Evolutionary conservation across 2,797 vertebrate genomes (phyloP).

Genomic region (Acanthurus leucopareius): DNA sequence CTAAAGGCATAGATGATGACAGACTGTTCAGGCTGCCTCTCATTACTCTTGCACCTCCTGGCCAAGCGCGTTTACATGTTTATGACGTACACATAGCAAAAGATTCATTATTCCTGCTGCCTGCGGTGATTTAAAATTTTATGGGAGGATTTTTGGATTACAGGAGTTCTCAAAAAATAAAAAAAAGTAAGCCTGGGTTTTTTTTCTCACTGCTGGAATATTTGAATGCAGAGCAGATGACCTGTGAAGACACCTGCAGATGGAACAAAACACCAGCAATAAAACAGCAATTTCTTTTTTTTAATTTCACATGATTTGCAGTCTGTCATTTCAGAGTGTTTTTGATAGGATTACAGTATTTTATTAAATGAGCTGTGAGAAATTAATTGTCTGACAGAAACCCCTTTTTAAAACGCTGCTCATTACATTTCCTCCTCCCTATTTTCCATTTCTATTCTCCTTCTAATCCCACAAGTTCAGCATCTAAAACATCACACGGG

Average conservation of each 20-base stretch:
- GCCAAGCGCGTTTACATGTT: conserved; percentile 71
- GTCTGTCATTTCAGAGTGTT: conserved; percentile 21
- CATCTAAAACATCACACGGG: conserved; percentile 34
- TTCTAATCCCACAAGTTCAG: conserved; percentile 22
- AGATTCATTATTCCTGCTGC: conserved; percentile 75
- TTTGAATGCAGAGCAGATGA: conserved; percentile 63
- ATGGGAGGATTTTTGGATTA: conserved; percentile 67
- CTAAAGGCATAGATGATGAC: conserved; percentile 81
- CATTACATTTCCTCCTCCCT: conserved; percentile 7
- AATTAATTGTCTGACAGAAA: conserved; percentile 9
- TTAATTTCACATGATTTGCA: conserved; percentile 6
- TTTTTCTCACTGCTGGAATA: conserved; percentile 43
- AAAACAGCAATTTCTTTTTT: not conserved
- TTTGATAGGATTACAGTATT: conserved; percentile 39
- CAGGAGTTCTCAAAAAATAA: conserved; percentile 29
- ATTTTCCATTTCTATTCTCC: conserved; percentile 4
- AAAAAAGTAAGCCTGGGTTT: conserved; percentile 28
- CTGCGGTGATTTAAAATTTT: conserved; percentile 71
- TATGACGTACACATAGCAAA: conserved; percentile 67
- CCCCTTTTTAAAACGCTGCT: not conserved
- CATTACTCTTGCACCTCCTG: conserved; percentile 76
- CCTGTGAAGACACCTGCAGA: conserved; percentile 37
- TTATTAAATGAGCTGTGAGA: conserved; percentile 14
- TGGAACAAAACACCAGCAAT: conserved; percentile 31
- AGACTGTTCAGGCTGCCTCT: conserved; percentile 74